Percentiles rank a stretch among this genome's conserved stretches.
phyloP scores from a whole-genome alignment of 2,888 invertebrate genomes.

The Eristalinus sepulchralis region DNA sequence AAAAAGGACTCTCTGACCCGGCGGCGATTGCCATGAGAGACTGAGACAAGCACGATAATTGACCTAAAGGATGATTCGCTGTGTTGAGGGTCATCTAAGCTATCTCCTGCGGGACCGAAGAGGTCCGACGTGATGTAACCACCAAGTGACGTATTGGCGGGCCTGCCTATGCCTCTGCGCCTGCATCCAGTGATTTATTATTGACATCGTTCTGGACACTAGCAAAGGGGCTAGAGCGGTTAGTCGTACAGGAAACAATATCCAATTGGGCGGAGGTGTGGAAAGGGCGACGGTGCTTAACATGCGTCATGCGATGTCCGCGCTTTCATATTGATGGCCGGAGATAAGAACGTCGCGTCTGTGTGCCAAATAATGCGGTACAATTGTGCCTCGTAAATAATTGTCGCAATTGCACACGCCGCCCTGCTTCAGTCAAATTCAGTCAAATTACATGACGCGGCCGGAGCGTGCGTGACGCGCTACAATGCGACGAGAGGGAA shows the following conservation, averaged over 20 bases:
- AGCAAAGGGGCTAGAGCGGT: constrained; percentile 30
- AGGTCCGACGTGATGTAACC: constrained; percentile 28
- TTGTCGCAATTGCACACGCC: constrained; percentile 22
- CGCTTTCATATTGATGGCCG: constrained; percentile 19
- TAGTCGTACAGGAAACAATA: constrained; percentile 48
- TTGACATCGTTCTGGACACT: constrained; percentile 12
- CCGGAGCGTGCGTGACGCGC: not conserved
- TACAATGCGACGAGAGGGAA: constrained; percentile 27
- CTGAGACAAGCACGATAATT: constrained; percentile 58
- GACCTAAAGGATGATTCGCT: constrained; percentile 48
- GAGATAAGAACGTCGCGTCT: not conserved
- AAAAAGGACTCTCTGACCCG: constrained; percentile 20
- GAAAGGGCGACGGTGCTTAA: not conserved
- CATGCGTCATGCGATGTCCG: not conserved
- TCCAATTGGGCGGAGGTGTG: constrained; percentile 34
- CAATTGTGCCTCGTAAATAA: constrained; percentile 46
- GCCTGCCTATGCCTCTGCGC: not conserved
- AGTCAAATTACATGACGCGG: constrained; percentile 24
- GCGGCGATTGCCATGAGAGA: not conserved
- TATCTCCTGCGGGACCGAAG: constrained; percentile 12
- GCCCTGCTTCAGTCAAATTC: constrained; percentile 23
- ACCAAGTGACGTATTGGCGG: constrained; percentile 41
- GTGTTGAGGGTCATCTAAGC: not conserved
- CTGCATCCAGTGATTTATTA: constrained; percentile 48
- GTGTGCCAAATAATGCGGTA: constrained; percentile 29